Conservation (phyloP, 2,888 invertebrate species). For the Augiades crinisus region DNA sequence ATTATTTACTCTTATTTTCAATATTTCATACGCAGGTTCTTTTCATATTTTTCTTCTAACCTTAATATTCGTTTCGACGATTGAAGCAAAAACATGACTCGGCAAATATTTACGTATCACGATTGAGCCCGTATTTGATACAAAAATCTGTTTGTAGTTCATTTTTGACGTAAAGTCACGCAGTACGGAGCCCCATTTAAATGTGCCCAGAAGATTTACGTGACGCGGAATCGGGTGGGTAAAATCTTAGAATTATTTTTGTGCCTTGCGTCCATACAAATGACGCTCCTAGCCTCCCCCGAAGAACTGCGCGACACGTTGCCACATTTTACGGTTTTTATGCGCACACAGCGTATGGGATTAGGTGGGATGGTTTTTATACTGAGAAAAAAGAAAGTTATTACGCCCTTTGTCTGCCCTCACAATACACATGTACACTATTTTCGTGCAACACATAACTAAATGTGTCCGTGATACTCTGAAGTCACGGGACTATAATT, state of each 20-base stretch:
- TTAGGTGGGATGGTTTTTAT: constrained; percentile 9
- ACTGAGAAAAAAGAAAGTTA: not conserved
- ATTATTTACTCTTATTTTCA: not conserved
- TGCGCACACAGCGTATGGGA: constrained; percentile 4
- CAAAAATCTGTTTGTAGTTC: constrained; percentile 9
- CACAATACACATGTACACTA: not conserved
- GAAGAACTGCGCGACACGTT: not conserved
- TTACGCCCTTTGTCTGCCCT: not conserved
- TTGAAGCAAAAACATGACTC: constrained; percentile 1
- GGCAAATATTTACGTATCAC: not conserved
- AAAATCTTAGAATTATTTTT: constrained; percentile 14
- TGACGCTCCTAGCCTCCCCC: not conserved
- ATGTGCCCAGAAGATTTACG: not conserved
- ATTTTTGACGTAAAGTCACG: not conserved
- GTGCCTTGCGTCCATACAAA: constrained; percentile 4
- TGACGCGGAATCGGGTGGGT: not conserved
- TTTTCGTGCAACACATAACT: too few relatives aligned
- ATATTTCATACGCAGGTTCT: too few relatives aligned
- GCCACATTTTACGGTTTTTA: constrained; percentile 11
- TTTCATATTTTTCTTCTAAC: not conserved
- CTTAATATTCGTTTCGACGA: not conserved
- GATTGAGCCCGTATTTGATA: not conserved
- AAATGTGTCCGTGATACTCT: too few relatives aligned
- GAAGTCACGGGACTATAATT: too few relatives aligned
- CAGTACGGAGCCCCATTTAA: not conserved